Conservation (phyloP, 2,888 invertebrate species). For the Caenorhabditis virilis region DNA sequence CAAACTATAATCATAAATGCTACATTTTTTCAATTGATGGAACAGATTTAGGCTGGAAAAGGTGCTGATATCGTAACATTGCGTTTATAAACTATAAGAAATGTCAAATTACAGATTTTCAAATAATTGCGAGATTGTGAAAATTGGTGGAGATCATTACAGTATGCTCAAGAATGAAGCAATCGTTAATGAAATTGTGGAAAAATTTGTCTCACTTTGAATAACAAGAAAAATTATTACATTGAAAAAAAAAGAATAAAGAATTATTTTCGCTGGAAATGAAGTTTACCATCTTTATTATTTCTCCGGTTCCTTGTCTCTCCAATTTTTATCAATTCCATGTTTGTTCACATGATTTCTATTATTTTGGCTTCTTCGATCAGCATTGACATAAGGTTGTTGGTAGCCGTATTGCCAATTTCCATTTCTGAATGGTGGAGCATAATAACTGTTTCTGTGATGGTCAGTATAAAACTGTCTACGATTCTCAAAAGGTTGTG, state of each 20-base stretch:
- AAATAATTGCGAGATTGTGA: neutral
- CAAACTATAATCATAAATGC: neutral
- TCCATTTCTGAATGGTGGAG: too few relatives aligned
- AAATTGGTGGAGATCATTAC: slow-evolving; percentile 29
- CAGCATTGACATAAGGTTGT: too few relatives aligned
- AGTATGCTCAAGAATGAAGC: slow-evolving; percentile 21
- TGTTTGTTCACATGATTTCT: too few relatives aligned
- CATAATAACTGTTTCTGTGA: too few relatives aligned
- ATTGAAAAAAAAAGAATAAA: neutral
- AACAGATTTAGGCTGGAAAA: slow-evolving; percentile 45
- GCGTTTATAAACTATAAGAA: neutral
- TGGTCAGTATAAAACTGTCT: too few relatives aligned
- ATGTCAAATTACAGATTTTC: slow-evolving; percentile 8
- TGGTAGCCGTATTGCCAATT: too few relatives aligned
- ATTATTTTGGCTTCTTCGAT: too few relatives aligned
- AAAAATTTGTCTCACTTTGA: neutral
- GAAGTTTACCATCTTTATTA: too few relatives aligned
- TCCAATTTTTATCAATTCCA: neutral
- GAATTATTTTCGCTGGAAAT: too few relatives aligned
- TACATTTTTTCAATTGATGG: slow-evolving; percentile 40
- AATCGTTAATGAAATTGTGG: slow-evolving; percentile 2
- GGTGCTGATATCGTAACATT: slow-evolving; percentile 3
- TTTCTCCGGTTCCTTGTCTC: neutral
- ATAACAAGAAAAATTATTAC: neutral
- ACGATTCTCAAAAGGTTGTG: too few relatives aligned